Conservation (phyloP, 2,113 vertebrate species). For the Rattus rattus region DNA sequence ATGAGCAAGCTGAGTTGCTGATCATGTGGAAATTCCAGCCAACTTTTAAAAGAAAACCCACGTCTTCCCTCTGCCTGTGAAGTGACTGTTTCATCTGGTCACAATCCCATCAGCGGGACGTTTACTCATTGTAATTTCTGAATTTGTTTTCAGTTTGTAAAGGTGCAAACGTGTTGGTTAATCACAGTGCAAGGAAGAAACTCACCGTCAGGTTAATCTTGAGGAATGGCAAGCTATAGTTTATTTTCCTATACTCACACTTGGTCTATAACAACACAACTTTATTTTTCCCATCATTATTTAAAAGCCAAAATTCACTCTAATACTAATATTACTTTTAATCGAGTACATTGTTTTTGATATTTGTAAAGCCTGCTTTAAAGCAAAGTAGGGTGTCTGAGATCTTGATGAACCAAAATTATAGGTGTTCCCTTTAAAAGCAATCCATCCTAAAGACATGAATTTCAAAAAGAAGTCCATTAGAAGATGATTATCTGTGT, state of each 20-base stretch:
- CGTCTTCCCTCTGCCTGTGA: background rate
- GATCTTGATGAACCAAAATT: slow-evolving; percentile 59
- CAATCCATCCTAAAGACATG: slow-evolving; percentile 32
- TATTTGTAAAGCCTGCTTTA: slow-evolving; percentile 29
- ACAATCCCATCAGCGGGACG: background rate
- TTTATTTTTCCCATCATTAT: slow-evolving; percentile 47
- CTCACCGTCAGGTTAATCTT: background rate
- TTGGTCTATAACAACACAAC: background rate
- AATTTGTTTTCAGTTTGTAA: slow-evolving; percentile 22
- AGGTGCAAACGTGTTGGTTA: background rate
- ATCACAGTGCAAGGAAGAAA: slow-evolving; percentile 9
- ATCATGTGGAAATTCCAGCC: background rate
- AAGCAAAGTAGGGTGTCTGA: slow-evolving; percentile 12
- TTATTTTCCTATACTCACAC: background rate
- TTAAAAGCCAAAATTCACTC: slow-evolving; percentile 17
- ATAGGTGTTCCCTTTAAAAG: slow-evolving; percentile 46
- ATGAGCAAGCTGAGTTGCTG: background rate
- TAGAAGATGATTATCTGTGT: slow-evolving; percentile 65
- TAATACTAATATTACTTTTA: background rate
- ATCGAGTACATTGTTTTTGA: background rate
- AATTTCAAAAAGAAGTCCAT: slow-evolving; percentile 56
- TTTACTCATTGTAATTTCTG: slow-evolving; percentile 47
- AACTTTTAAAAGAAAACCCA: background rate
- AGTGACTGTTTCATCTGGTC: background rate
- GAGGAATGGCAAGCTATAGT: background rate